Base-by-base conservation (phyloP, 2,888 invertebrate genomes). In the Spisula subtruncata region DNA sequence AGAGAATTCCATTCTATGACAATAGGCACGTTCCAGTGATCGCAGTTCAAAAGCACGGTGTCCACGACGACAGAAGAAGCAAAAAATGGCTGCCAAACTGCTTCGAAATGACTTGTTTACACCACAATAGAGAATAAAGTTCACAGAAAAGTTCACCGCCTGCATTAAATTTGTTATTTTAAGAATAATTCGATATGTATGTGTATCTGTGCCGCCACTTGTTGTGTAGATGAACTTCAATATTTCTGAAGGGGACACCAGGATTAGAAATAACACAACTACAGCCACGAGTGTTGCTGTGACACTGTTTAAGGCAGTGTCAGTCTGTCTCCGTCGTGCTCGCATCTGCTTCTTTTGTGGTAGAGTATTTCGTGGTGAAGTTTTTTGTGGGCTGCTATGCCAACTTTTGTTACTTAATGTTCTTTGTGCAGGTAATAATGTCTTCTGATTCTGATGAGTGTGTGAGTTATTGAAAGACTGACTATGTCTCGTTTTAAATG, bases 101-200 rank as follows among this genome's bases (percentile, higher is more conserved):
- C 96, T 94, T 14, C 99, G 97, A 97, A 99, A 99, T 97, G 99
- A 99, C 93, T 98, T 98, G 93, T 98, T 99, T 98, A 99, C 99
- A 84, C 98, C 97, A 96, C 99, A 99, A 96, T 99, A 99, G 48
- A 99, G 97, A 89, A 99, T 98, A 96, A 99, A 99, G 97, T 99
- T 99, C 89, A 99, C 93, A 10, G 95, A 95, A 87, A 96, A 96
- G 86, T 96, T 96, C 51, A 95, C 91, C 0, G 95, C 95, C 90
- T 96, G 95, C 94, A 96, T 95, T 91, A 96, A 94, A 87, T 96
- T 96, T 46, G 96, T 95, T 20, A 96, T 93, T 83, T 91, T 86
- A 32, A 71, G 79, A 46, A 94, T 93, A 6, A 93, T 94, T 32
- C 86, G 82, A 32, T 90, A 89, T 41, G 92, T 93, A 66, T 91